These are phyloP conservation scores for Cantharis lateralis DNA, from an alignment of 2,888 invertebrate genomes.

Conservation along the genomic window DNA sequence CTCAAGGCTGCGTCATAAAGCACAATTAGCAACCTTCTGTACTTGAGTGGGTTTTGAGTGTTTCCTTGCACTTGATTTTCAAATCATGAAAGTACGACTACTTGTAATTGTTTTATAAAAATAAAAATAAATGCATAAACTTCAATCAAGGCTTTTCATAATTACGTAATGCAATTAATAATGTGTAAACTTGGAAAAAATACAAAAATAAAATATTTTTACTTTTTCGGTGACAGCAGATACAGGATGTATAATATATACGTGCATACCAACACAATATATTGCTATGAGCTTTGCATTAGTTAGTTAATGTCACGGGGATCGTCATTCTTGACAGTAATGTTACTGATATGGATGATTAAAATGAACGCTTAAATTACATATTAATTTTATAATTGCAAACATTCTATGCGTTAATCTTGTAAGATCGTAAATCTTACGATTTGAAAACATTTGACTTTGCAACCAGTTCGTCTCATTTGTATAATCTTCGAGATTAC, in stretches of 20 bases:
- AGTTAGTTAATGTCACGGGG: neutral
- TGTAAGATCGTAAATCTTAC: neutral
- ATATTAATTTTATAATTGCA: neutral
- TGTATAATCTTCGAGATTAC: neutral
- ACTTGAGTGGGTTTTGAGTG: constrained; percentile 36
- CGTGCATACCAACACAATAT: neutral
- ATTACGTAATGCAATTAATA: neutral
- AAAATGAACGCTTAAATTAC: neutral
- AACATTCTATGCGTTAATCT: neutral
- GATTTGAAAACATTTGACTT: neutral
- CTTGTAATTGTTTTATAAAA: neutral
- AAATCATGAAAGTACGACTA: constrained; percentile 40
- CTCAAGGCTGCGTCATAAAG: constrained; percentile 42
- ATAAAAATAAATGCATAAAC: neutral
- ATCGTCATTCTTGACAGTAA: neutral
- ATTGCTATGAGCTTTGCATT: neutral
- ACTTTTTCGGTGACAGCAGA: neutral
- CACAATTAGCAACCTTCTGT: constrained; percentile 45
- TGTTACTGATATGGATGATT: neutral
- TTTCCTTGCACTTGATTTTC: constrained; percentile 42
- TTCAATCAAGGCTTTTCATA: neutral
- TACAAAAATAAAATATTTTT: neutral
- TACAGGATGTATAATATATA: neutral
- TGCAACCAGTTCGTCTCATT: neutral
- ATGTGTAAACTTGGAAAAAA: neutral